These are phyloP conservation scores for Pseudococcus longispinus DNA, from an alignment of 2,888 invertebrate genomes.

Conservation along the genomic window DNA sequence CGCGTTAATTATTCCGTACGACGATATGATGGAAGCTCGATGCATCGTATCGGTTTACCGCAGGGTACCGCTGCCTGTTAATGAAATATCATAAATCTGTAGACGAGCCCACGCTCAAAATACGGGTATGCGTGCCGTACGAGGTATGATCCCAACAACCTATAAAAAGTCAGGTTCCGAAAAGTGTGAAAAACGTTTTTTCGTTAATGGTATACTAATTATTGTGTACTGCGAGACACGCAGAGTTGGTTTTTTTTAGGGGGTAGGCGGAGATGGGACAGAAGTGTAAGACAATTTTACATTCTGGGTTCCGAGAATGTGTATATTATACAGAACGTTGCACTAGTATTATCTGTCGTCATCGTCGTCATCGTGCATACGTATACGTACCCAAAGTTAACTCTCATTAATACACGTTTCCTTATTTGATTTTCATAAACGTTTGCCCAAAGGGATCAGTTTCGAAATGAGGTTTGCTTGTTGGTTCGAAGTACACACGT, in stretches of 20 bases:
- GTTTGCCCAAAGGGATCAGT: not conserved
- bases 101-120: not conserved
- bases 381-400: not conserved
- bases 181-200: not conserved
- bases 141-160: too few species aligned
- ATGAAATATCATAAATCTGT: conserved; percentile 4
- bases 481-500: not conserved
- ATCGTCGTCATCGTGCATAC: not conserved
- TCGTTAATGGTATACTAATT: not conserved
- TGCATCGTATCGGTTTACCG: not conserved
- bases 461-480: not conserved
- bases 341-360: not conserved
- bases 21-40: not conserved
- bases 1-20: not conserved
- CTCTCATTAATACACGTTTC: conserved; percentile 3
- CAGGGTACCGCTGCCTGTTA: not conserved
- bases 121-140: not conserved
- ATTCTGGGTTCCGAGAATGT: too few species aligned
- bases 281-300: too few species aligned
- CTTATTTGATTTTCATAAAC: conserved; percentile 16
- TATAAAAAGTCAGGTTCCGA: not conserved
- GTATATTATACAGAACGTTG: too few species aligned
- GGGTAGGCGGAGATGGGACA: not conserved
- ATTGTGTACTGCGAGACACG: not conserved
- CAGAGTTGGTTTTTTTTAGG: not conserved